Base-by-base conservation (phyloP, 1,140 invertebrate genomes). In the Diabrotica virgifera region DNA sequence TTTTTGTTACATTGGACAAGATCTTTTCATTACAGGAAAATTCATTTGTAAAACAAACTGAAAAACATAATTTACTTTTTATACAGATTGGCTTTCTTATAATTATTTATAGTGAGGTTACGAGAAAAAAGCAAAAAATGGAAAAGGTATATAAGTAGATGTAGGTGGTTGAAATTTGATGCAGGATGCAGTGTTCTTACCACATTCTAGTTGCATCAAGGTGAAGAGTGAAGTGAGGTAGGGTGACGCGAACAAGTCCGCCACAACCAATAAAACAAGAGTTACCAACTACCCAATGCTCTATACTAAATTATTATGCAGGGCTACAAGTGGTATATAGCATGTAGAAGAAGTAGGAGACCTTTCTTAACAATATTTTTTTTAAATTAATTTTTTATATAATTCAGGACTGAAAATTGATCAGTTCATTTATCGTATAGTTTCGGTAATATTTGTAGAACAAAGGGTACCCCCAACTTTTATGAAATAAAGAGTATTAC, bases 251-350 rank as follows among this genome's bases (percentile, higher is more conserved):
- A 76, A 74, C 72, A 78, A 76, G 75, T 77, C 77, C 77, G 77
- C 77, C 76, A 76, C 77, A 78, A 78, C 75, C 76, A 77, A 77
- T 74, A 78, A 78, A 78, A 78, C 74, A 78, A 77, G 76, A 76
- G 60, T 78, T 78, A 78, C 76, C 75, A 78, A 77, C 77, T 78
- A 78, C 76, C 71, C 74, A 78, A 77, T 78, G 74, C 75, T 77
- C 72, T 64, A 63, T 69, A 73, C 72, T 75, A 76, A 73, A 66
- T 74, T 67, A 71, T 71, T 72, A 73, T 74, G 74, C 74, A 76
- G 63, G 72, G 72, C 74, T 74, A 75, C 73, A 67, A 72, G 65
- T 53, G 51, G 52, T 62, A 62, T 53, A 62, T 58, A 58, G 56
- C 56, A 58, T 60, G 59, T 60, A 40, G 5, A 35, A 14, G 46